Base-by-base conservation (phyloP, 1,140 invertebrate genomes). In the Scaptomyza montana region DNA sequence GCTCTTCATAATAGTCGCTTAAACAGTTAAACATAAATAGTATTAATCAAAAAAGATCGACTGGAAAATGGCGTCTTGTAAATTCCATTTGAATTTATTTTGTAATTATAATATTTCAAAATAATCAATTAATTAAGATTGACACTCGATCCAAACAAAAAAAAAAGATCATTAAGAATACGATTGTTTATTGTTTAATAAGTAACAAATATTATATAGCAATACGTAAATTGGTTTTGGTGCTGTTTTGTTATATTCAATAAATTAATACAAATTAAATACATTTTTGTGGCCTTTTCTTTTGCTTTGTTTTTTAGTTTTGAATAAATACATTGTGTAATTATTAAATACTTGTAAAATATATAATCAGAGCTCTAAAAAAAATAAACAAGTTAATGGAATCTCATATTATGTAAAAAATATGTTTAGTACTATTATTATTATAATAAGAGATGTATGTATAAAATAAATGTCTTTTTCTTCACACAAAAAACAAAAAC, bases 231-330 rank as follows among this genome's bases (percentile, higher is more conserved):
- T 71, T 70, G 74, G 64, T 73, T 75, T 86, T 78, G 82, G 84
- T 86, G 78, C 70, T n/a, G 46, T 45, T 73, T 73, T 47, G 28
- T 66, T 62, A 41, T 71, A 67, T 60, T 66, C 10, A 71, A 89
- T 86, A 81, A 78, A 86, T 87, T 81, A 86, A 87, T 86, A 86
- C 78, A 82, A 86, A 76, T 86, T 87, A 81, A 86, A 86, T 86
- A 86, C 81, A 76, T 56, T 84, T 75, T 86, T 86, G 82, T 87
- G 82, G 81, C 81, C 78, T 78, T 85, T 65, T 51, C 36, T 30
- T 30, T 45, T 25, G 21, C 21, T 28, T 57, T 28, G 10, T 28
- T 43, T 39, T 9, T 39, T 39, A 39, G 36, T 39, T 49, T 66
- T 45, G 50, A 75, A 75, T 70, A 77, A 85, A 86, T 85, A 85